phyloP scores from a whole-genome alignment of 1,140 invertebrate genomes.

The Wiebesia pumilae region DNA sequence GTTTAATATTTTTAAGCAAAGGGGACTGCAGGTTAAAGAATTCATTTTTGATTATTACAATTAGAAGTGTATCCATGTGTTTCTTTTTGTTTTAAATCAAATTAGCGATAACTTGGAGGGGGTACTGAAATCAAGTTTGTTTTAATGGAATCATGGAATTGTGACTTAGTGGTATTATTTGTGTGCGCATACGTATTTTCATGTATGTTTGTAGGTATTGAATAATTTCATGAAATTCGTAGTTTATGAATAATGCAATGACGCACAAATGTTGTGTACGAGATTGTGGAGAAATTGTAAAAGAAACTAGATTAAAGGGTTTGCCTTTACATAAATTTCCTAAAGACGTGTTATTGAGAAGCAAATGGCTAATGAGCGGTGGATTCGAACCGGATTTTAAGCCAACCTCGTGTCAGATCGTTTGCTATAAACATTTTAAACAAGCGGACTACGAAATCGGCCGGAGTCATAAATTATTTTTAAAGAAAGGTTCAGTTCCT shows the following conservation, averaged over 20 bases:
- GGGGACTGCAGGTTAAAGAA: no score
- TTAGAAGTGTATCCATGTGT: no score
- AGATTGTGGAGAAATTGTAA: constrained; percentile 65
- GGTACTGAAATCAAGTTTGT: no score
- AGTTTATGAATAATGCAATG: constrained; percentile 56
- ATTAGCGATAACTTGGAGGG: no score
- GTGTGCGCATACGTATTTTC: no score
- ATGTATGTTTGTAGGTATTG: no score
- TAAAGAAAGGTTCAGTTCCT: constrained; percentile 76
- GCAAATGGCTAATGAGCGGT: constrained; percentile 75
- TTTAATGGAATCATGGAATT: no score
- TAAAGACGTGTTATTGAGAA: constrained; percentile 69
- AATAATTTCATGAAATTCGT: not conserved
- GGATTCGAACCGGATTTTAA: constrained; percentile 73
- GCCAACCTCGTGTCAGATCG: constrained; percentile 76
- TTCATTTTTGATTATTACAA: no score
- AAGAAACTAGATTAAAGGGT: constrained; percentile 72
- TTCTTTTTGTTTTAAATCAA: no score
- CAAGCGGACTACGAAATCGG: constrained; percentile 79
- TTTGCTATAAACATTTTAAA: constrained; percentile 80
- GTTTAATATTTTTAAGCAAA: no score
- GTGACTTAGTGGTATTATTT: no score
- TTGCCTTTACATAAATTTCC: constrained; percentile 77
- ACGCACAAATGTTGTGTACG: constrained; percentile 71
- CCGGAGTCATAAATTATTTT: constrained; percentile 77